Evolutionary conservation across 2,888 invertebrate species (phyloP), one percentile per base, ranked within the genome.

Genomic region (Drosophila seclusa): DNA sequence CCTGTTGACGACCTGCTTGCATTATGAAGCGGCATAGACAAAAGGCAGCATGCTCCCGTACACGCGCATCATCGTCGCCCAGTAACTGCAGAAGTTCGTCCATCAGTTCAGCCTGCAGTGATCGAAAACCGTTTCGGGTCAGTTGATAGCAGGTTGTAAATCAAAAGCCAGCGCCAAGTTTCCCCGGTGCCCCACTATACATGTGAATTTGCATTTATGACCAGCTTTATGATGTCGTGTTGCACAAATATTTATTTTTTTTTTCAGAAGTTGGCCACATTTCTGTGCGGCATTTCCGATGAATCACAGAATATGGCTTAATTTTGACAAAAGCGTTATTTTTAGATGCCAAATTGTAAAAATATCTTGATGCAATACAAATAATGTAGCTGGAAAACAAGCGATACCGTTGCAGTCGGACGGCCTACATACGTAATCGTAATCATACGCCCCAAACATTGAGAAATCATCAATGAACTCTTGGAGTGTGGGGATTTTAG

Each of bases 21-120:
- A 92, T 90, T 82, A 93, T 92, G 82, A 92, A 93, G 71, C 91
- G 90, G 82, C 92, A 92, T 64, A 93, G 86, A 80, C 92, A 91
- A 78, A 90, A 82, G 66, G 91, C 92, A 60, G 91, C 90, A 85
- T 92, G 90, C 79, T 93, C 93, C 72, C 93, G 87, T 65, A 93
- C 93, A 80, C 93, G 93, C 74, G 90, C 90, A 91, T 93, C 93
- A 87, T 92, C 92, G 76, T 93, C 93, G 84, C 91, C 92, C 79
- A 93, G 83, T 84, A 93, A 85, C 82, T 91, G 90, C 82, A 93
- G 86, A 88, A 93, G 91, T 91, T 93, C 92, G 76, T 91, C 90
- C 75, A 92, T 81, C 80, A 93, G 92, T 82, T 90, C 86, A 74
- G 90, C 88, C 93, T 93, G 76, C 63, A 78, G 83, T 68, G 63